Evolutionary conservation across 2,113 vertebrate genomes (phyloP), one percentile per base, ranked within the genome.

Genomic region (Anarrhichthys ocellatus): DNA sequence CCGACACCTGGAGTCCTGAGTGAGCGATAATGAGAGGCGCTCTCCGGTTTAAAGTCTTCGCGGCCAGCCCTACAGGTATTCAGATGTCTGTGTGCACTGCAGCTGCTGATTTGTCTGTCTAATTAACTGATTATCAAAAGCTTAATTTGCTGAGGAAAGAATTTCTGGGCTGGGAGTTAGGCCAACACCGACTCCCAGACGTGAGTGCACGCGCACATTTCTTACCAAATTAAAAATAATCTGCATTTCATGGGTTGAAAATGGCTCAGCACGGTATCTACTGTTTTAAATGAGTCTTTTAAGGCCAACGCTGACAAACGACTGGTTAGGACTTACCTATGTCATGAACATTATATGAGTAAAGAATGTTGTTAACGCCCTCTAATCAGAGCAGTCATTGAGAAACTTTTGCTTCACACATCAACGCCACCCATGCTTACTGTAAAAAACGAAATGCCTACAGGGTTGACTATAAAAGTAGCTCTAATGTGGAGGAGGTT

Each of bases 121-220:
- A 90, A 94, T 91, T 88, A 92, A 85, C 81, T 79, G 81, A 88
- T 91, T 83, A 89, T 89, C 82, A 90, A 88, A 87, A 82, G 83
- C 88, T 81, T 83, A 61, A 63, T 91, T 86, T 93, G 78, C 75
- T 75, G 85, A 79, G 73, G 63, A 84, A 67, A 82, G 50, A 88
- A 78, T 76, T 80, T 87, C 62, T 78, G 36, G n/a, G 71, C 84
- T 77, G 68, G 82, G 87, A 87, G 83, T 85, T 52, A 84, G 77
- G 78, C 83, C 61, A 82, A 24, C 2, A 8, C 8, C 4, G 46
- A 83, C 38, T 79, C 77, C 70, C 80, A 85, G 64, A 88, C 50
- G 36, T 0, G 2, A 9, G 27, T 70, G 29, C 24, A 3, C 48
- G 24, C 68, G 18, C 65, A 74, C 34, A n/a, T 52, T 50, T 52